phyloP scores from a whole-genome alignment of 2,113 vertebrate species.

The Scomber japonicus region DNA sequence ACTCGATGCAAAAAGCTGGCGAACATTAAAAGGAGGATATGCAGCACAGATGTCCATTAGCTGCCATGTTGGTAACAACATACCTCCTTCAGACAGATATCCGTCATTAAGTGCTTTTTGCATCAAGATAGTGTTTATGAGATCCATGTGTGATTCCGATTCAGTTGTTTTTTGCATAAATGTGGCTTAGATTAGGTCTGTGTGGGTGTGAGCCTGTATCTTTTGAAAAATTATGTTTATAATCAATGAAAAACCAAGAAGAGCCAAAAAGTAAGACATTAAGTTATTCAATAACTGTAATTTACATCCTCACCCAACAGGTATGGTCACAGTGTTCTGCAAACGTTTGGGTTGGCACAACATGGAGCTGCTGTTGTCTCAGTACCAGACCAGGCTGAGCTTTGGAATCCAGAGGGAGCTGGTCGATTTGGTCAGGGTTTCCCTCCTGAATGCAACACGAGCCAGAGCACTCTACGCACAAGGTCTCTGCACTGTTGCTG shows the following conservation, averaged over 20 bases:
- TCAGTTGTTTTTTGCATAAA: not conserved
- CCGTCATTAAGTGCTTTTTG: constrained; percentile 4
- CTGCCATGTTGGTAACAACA: not conserved
- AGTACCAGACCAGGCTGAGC: constrained; percentile 95
- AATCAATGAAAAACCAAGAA: not conserved
- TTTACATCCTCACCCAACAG: constrained; percentile 72
- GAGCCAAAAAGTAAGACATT: not conserved
- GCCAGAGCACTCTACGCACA: constrained; percentile 90
- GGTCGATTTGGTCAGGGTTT: constrained; percentile 94
- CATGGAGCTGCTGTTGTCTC: constrained; percentile 95
- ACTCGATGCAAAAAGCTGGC: not conserved
- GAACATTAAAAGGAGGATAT: not conserved
- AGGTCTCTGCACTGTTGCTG: constrained; percentile 92
- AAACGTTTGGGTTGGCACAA: constrained; percentile 97
- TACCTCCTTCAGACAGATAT: not conserved
- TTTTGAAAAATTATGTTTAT: not conserved
- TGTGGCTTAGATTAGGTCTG: not conserved
- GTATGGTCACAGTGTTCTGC: constrained; percentile 96
- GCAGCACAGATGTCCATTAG: constrained; percentile 20
- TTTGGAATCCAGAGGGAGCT: constrained; percentile 96
- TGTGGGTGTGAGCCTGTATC: not conserved
- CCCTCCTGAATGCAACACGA: constrained; percentile 91
- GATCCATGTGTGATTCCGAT: not conserved
- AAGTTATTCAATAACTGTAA: not conserved
- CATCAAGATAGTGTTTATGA: constrained; percentile 15